Conservation (phyloP, 2,888 invertebrate genomes). For the Syrphus vitripennis region DNA sequence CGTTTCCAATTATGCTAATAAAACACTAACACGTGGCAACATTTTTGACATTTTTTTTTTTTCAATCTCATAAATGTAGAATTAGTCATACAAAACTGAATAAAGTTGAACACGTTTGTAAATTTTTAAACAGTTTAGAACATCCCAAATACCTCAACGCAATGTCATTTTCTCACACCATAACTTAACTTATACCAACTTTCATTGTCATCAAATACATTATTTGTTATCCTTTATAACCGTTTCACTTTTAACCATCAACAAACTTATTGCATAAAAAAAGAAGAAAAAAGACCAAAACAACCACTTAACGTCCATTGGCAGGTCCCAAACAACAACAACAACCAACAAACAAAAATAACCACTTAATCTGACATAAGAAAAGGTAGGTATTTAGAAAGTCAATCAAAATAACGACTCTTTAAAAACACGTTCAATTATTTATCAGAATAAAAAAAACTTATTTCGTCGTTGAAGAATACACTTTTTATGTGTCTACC, state of each 20-base stretch:
- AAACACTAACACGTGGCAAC: too few relatives aligned
- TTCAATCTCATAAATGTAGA: too few relatives aligned
- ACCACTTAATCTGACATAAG: neutral
- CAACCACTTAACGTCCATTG: neutral
- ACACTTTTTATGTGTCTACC: slow-evolving; percentile 4
- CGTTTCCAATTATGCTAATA: too few relatives aligned
- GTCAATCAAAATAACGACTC: slow-evolving; percentile 13
- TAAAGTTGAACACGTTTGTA: neutral
- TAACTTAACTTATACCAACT: neutral
- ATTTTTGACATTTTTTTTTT: too few relatives aligned
- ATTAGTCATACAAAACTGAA: neutral
- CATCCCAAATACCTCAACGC: neutral
- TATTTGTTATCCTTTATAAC: neutral
- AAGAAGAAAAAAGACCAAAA: neutral
- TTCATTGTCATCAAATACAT: neutral
- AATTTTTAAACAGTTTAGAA: neutral
- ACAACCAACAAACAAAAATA: neutral
- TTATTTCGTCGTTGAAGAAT: neutral
- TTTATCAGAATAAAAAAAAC: neutral
- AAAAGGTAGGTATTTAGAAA: neutral
- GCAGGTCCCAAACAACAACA: neutral
- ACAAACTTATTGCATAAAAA: neutral
- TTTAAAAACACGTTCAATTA: slow-evolving; percentile 7
- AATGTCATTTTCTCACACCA: neutral
- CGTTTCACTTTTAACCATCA: neutral